Percentiles rank a stretch among this genome's conserved stretches.
Evolutionary conservation across 2,797 vertebrate genomes (phyloP).

Genomic region (Cirrhinus molitorella): DNA sequence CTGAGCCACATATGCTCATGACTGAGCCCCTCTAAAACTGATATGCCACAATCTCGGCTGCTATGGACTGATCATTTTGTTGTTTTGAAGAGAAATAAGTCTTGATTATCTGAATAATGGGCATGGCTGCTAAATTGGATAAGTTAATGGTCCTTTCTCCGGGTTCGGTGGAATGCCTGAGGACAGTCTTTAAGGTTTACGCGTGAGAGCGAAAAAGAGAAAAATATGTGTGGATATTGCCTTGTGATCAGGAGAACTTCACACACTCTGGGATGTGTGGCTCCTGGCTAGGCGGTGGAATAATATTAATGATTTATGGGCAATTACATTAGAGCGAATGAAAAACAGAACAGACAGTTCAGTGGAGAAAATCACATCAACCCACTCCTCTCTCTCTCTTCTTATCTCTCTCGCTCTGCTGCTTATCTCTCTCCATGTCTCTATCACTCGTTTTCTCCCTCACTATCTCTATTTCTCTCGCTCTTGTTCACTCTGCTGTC

Average conservation of each 20-base stretch:
- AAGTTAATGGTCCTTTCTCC: conserved; percentile 32
- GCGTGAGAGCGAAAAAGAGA: background rate
- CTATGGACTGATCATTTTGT: background rate
- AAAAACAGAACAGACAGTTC: conserved; percentile 54
- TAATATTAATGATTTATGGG: conserved; percentile 76
- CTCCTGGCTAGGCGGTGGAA: conserved; percentile 67
- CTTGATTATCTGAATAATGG: conserved; percentile 39
- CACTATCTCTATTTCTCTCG: background rate
- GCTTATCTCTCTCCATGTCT: conserved; percentile 33
- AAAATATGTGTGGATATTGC: conserved; percentile 53
- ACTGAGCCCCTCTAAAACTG: background rate
- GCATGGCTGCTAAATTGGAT: conserved; percentile 31
- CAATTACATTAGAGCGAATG: conserved; percentile 70
- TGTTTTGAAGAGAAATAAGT: conserved; percentile 23
- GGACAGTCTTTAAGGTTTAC: conserved; percentile 42
- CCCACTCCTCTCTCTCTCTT: conserved; percentile 20
- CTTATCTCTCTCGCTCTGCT: background rate
- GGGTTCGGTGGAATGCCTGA: background rate
- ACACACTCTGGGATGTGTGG: conserved; percentile 46
- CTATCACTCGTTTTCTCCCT: conserved; percentile 36
- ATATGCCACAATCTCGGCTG: background rate
- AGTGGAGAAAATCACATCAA: conserved; percentile 51
- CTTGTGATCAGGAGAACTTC: conserved; percentile 50
- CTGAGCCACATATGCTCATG: background rate
- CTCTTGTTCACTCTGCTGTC: background rate